Base-by-base conservation (phyloP, 1,140 invertebrate genomes). In the Pseudomyrmex cubaensis region DNA sequence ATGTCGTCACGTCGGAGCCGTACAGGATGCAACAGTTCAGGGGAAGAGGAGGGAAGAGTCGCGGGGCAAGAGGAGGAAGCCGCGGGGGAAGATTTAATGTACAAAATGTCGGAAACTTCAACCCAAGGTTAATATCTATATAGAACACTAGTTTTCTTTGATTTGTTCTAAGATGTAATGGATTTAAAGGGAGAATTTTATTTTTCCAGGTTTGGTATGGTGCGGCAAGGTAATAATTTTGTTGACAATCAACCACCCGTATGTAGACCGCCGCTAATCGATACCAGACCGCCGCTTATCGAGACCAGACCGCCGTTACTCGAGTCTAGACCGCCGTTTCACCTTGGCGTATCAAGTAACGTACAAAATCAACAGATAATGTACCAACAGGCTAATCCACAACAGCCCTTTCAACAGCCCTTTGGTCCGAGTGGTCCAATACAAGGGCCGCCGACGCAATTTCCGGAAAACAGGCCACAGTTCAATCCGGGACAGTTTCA, bases 191-290 rank as follows among this genome's bases (percentile, higher is more conserved):
- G 1, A 35, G 17, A 25, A 15, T 22, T 64, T 35, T 35, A 35
- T 61, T 25, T 17, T 25, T 25, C 3, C 12, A 89, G 87, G 12
- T 89, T 89, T 63, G 50, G 84, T 59, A 70, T 48, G 25, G 5
- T 7, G 35, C 87, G 87, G 12, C 77, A 72, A 9, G n/a, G 66
- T 44, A 64, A n/a, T 52, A 59, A 25, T 52, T 90, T 90, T 56
- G 35, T 35, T 35, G 89, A 89, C 64, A 89, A 88, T 85, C 92
- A 90, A 44, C 91, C 91, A 50, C 84, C 82, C n/a, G 57, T 67
- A n/a, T 93, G 89, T n/a, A 89, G 93, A 72, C 87, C 90, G 62
- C 91, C 91, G 13, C 54, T 93, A n/a, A 72, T 93, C 46, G 92
- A 93, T 54, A 90, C 90, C 20, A 83, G 90, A 54, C 85, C 91